Base-by-base conservation (phyloP, 2,888 invertebrate genomes). In the Aleiodes testaceus region DNA sequence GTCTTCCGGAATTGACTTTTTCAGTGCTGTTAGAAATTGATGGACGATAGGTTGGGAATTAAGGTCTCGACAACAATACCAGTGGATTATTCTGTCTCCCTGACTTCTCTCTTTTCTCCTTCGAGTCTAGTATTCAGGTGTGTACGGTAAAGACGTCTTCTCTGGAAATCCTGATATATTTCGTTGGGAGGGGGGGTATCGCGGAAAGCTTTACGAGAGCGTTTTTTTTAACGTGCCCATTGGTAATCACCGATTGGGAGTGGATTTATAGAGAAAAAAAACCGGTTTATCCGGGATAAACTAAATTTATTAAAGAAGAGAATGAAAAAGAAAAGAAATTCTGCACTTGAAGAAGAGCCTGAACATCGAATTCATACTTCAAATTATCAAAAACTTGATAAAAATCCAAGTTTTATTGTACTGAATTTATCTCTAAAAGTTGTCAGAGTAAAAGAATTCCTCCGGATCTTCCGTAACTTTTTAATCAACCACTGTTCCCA, bases 31-130 rank as follows among this genome's bases (percentile, higher is more conserved):
- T 66, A 61, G 63, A 49, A 50, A 71, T 71, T 71, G 70, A 71
- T 66, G 66, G 49, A 70, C 70, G 66, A 71, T 66, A 63, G 70
- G 22, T 45, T 30, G 22, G 52, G 66, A 66, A 71, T 66, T 71
- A 66, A 71, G 61, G 70, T 66, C 61, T 71, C n/a, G 63, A 65
- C 49, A 52, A 71, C 66, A 61, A 66, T 66, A 20, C 50, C 44
- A 66, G 70, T 66, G 70, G 66, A 66, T 66, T 66, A 71, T 42
- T 42, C 42, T 11, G 59, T 42, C 42, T 36, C 20, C 6, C 9
- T 30, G 36, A 7, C 16, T 59, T 42, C 59, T 59, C 59, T 59
- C 20, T 59, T n/a, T 42, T 36, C 11, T 36, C 9, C 36, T 36
- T 36, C 36, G 11, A 36, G 9, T 59, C 59, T 14, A 42, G 36